These are phyloP conservation scores for Anas bahamensis DNA, from an alignment of 2,797 vertebrate genomes.

Conservation along the genomic window DNA sequence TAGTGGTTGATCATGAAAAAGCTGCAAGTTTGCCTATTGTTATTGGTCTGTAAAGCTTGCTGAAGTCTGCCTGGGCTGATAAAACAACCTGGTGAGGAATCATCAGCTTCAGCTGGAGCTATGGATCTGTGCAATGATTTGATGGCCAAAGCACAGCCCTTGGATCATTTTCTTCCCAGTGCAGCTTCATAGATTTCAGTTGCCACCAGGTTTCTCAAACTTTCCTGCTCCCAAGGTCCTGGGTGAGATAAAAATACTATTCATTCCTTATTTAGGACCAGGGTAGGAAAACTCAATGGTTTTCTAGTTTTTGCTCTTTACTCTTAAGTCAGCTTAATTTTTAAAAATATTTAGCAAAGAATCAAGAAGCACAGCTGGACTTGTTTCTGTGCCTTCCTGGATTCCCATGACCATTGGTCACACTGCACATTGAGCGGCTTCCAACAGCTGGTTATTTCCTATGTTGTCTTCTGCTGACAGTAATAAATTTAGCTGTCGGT, in stretches of 20 bases:
- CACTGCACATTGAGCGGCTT: neutral
- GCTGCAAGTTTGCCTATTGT: neutral
- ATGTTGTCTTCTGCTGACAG: neutral
- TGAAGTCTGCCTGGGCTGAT: neutral
- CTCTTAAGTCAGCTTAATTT: constrained; percentile 10
- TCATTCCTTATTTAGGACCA: neutral
- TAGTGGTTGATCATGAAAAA: neutral
- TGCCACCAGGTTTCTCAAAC: neutral
- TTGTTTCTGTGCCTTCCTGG: constrained; percentile 27
- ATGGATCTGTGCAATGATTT: neutral
- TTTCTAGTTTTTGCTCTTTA: neutral
- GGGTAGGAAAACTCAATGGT: neutral
- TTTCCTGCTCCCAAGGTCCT: neutral
- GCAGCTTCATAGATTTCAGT: neutral
- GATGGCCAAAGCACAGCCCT: neutral
- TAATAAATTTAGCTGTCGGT: constrained; percentile 8
- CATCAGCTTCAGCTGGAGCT: neutral
- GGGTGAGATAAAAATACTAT: neutral
- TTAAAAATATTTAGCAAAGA: constrained; percentile 3
- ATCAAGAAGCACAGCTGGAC: constrained; percentile 48
- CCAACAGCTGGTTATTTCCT: constrained; percentile 44
- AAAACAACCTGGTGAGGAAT: neutral
- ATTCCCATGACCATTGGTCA: constrained; percentile 33
- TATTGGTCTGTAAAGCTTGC: neutral
- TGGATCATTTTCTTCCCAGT: neutral